Percentiles rank a stretch among this genome's conserved stretches.
phyloP scores from a whole-genome alignment of 2,797 vertebrate genomes.

The Hippoglossus hippoglossus region DNA sequence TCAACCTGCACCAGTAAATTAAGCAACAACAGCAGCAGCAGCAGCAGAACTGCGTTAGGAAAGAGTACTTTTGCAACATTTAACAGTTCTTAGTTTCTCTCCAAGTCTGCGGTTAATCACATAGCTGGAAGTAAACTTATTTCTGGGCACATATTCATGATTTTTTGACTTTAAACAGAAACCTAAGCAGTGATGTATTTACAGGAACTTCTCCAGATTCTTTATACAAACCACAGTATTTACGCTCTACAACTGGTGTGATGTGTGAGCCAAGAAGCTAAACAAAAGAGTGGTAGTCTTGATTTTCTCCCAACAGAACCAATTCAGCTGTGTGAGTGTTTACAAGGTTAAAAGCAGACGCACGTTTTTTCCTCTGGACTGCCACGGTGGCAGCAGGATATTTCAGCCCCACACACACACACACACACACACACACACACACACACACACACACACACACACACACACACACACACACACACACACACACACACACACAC shows the following conservation, averaged over 20 bases:
- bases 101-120: too few species aligned
- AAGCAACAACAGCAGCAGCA: too few species aligned
- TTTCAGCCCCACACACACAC: constrained; percentile 47
- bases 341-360: constrained; percentile 56
- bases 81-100: too few species aligned
- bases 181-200: not conserved
- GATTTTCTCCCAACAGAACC: constrained; percentile 56
- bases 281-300: constrained; percentile 59
- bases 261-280: constrained; percentile 49
- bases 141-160: not conserved
- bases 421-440: constrained; percentile 17
- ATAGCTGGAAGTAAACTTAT: not conserved
- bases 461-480: constrained; percentile 21
- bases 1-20: not conserved
- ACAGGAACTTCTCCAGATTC: not conserved
- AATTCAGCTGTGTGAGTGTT: constrained; percentile 64
- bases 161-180: not conserved
- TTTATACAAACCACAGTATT: constrained; percentile 38
- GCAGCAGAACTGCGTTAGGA: not conserved
- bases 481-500: constrained; percentile 19
- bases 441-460: constrained; percentile 18
- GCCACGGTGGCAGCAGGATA: constrained; percentile 74
- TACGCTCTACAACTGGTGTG: constrained; percentile 25
- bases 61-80: not conserved
- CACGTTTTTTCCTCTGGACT: constrained; percentile 58